Evolutionary conservation across 1,140 invertebrate genomes (phyloP).

Genomic region (Drosophila bocki): DNA sequence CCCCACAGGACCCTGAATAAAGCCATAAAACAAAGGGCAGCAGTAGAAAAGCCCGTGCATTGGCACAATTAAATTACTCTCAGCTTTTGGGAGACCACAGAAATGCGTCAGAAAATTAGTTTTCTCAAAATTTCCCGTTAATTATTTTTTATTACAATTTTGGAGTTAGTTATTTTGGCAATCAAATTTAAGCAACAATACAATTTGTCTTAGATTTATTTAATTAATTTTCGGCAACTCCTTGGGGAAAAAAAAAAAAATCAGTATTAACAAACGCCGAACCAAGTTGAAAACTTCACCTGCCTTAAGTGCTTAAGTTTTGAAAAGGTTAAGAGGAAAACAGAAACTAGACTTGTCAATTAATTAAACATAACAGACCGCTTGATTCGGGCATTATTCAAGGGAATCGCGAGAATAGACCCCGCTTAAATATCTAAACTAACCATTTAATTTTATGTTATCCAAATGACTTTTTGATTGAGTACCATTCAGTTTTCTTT

Average conservation of each 20-base stretch:
- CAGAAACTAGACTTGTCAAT: neutral
- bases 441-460: neutral
- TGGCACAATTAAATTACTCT: conserved; percentile 33
- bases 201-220: too few species aligned
- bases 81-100: conserved; percentile 22
- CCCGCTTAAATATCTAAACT: neutral
- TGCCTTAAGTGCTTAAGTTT: too few species aligned
- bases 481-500: neutral
- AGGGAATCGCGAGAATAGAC: neutral
- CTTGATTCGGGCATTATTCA: neutral
- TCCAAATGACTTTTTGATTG: neutral
- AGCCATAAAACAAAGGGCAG: conserved; percentile 12
- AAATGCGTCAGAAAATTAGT: conserved; percentile 18
- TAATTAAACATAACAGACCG: neutral
- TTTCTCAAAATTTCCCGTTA: neutral
- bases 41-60: conserved; percentile 10
- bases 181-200: too few species aligned
- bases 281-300: too few species aligned
- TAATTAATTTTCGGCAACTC: too few species aligned
- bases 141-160: neutral
- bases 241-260: too few species aligned
- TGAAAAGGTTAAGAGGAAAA: too few species aligned
- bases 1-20: conserved; percentile 7
- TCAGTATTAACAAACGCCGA: too few species aligned
- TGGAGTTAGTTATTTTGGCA: too few species aligned